phyloP scores from a whole-genome alignment of 2,888 invertebrate species.

The Ctena decussata region DNA sequence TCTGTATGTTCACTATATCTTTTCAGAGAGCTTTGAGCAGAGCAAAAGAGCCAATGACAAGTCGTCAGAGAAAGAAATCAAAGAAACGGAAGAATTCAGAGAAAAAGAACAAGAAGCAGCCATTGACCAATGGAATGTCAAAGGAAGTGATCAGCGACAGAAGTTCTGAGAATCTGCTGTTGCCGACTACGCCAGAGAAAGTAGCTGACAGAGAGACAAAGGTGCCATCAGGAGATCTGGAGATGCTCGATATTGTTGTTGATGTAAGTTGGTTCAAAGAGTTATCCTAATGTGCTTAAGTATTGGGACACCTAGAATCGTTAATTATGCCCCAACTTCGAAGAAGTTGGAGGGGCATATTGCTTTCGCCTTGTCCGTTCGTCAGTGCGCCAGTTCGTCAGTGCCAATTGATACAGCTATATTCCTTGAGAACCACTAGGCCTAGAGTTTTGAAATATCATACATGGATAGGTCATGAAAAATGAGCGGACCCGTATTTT shows the following conservation, averaged over 20 bases:
- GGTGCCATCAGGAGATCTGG: conserved; percentile 48
- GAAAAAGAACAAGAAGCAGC: conserved; percentile 67
- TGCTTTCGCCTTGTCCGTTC: no score
- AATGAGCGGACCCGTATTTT: no score
- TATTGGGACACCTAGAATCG: no score
- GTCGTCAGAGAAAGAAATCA: conserved; percentile 69
- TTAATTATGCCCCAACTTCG: no score
- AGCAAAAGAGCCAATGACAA: conserved; percentile 75
- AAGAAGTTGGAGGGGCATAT: no score
- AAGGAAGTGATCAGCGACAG: conserved; percentile 74
- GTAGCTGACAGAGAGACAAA: conserved; percentile 52
- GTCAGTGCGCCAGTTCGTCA: no score
- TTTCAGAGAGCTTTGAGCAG: conserved; percentile 77
- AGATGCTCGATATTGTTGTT: conserved; percentile 48
- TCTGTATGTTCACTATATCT: not conserved
- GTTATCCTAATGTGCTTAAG: no score
- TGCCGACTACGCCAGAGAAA: conserved; percentile 61
- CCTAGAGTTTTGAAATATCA: no score
- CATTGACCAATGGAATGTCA: conserved; percentile 72
- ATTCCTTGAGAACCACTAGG: no score
- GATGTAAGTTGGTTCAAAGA: conserved; percentile 26
- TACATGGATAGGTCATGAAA: no score
- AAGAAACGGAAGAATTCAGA: conserved; percentile 61
- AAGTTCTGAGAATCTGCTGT: conserved; percentile 79
- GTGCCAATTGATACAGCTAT: no score